Evolutionary conservation across 2,797 vertebrate genomes (phyloP).

Genomic region (Galago senegalensis): DNA sequence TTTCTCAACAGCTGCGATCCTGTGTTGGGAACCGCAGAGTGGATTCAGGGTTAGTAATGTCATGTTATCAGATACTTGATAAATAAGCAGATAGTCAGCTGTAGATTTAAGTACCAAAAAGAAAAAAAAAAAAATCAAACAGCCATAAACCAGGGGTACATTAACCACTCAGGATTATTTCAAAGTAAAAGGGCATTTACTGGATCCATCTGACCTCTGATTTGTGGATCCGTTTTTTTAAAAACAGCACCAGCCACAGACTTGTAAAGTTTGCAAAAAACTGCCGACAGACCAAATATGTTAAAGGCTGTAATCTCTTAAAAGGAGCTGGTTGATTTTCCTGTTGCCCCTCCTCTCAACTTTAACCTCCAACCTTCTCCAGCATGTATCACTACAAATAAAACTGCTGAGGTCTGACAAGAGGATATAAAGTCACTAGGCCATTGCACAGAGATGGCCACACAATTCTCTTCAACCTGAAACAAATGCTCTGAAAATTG

Average conservation of each 20-base stretch:
- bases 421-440: slow-evolving; percentile 91
- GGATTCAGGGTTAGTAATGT: slow-evolving; percentile 46
- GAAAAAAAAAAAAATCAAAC: slow-evolving; percentile 87
- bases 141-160: slow-evolving; percentile 77
- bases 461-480: slow-evolving; percentile 90
- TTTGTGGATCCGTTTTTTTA: slow-evolving; percentile 86
- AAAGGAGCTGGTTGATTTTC: slow-evolving; percentile 93
- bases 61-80: slow-evolving; percentile 68
- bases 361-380: slow-evolving; percentile 95
- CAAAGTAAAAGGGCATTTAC: slow-evolving; percentile 89
- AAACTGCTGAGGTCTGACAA: slow-evolving; percentile 92
- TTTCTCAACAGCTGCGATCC: neutral
- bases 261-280: slow-evolving; percentile 89
- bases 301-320: slow-evolving; percentile 94
- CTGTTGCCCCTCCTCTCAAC: slow-evolving; percentile 95
- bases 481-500: slow-evolving; percentile 88
- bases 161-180: slow-evolving; percentile 71
- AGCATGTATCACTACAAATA: slow-evolving; percentile 94
- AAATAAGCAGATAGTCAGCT: slow-evolving; percentile 53
- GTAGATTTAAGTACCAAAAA: slow-evolving; percentile 46
- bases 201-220: slow-evolving; percentile 90
- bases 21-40: slow-evolving; percentile 1
- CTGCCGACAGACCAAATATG: slow-evolving; percentile 91
- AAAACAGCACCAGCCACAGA: slow-evolving; percentile 88
- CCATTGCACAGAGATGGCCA: slow-evolving; percentile 90